Evolutionary conservation across 2,888 invertebrate species (phyloP), one percentile per base, ranked within the genome.

Genomic region (Scaptomyza tumidula): DNA sequence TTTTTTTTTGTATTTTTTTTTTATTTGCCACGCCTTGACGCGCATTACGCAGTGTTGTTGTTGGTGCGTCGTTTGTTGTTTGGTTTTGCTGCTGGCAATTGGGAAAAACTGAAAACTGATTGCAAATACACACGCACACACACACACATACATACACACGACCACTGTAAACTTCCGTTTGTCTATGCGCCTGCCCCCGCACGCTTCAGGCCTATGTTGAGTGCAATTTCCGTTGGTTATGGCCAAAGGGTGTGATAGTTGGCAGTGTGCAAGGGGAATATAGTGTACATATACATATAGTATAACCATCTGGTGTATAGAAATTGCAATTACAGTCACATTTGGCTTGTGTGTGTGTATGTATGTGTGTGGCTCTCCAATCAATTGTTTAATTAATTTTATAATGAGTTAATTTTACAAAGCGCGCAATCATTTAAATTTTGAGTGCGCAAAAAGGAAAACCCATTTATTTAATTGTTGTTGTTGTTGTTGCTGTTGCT

Each of bases 361-460:
- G 37, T 71, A 39, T 35, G 39, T 58, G 16, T 63, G 75, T 41
- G 62, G 69, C 66, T 75, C 63, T 79, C 66, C 74, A 74, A 78
- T 75, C 86, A 86, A 86, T 89, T 89, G 89, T 84, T 86, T 90
- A 90, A 89, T 89, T 89, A 90, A 89, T 88, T 85, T 86, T 88
- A 84, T 89, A 89, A 90, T 89, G 89, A 89, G 89, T 90, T 90
- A 89, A 90, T 88, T 89, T 86, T 66, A 63, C 76, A 74, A 64
- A 86, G 71, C 69, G 71, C 54, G 71, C 54, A 83, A 79, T 80
- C 70, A 77, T 80, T 86, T 86, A 63, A 72, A 73, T 75, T 41
- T 53, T 48, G 37, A n/a, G 39, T 39, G 48, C 57, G 3, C 39
- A 14, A 14, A 58, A 56, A 41, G 41, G 41, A 66, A 73, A 73